Base-by-base conservation (phyloP, 1,140 invertebrate genomes). In the Sminthurinus signatus region DNA sequence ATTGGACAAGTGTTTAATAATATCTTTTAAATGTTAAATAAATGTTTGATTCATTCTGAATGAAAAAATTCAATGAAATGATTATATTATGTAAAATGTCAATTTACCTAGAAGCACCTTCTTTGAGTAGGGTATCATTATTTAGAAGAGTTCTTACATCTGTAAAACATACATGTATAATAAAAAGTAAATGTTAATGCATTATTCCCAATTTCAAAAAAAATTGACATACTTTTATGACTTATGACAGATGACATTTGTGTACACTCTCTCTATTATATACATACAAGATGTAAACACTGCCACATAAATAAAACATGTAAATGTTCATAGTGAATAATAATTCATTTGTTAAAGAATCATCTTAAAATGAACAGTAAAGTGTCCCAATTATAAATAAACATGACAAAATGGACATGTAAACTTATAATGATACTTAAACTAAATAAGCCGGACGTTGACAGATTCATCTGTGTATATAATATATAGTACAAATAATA, bases 121-220 rank as follows among this genome's bases (percentile, higher is more conserved):
- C 93, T 80, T 96, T 96, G 32, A 99, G 81, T 43, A 99, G 81
- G 68, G 84, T 87, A 79, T 99, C 96, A 81, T 99, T 95, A 79
- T 96, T 93, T 51, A 99, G 79, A 50, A 99, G 81, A 68, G 92
- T 88, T 74, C 96, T 84, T 57, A 98, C 95, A 84, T 99, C 96
- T 85, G 75, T 69, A 79, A n/a, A n/a, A 78, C 63, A 56, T 29
- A 21, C 17, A 42, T 28, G 19, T n/a, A 64, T 56, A 21, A 39
- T 31, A 36, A 8, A 36, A 36, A 36, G 32, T 36, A 19, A 48
- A 25, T 4, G 19, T 48, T 48, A 48, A 48, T 25, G 4, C 4
- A 25, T 48, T 8, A 25, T 10, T 10, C 39, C 10, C 10, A 12
- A 42, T 42, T 10, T 42, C 39, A 42, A 12, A 42, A 10, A 10